Percentiles rank a stretch among this genome's conserved stretches.
These are phyloP conservation scores for Deilephila elpenor DNA, from an alignment of 2,888 invertebrate species.

Conservation along the genomic window DNA sequence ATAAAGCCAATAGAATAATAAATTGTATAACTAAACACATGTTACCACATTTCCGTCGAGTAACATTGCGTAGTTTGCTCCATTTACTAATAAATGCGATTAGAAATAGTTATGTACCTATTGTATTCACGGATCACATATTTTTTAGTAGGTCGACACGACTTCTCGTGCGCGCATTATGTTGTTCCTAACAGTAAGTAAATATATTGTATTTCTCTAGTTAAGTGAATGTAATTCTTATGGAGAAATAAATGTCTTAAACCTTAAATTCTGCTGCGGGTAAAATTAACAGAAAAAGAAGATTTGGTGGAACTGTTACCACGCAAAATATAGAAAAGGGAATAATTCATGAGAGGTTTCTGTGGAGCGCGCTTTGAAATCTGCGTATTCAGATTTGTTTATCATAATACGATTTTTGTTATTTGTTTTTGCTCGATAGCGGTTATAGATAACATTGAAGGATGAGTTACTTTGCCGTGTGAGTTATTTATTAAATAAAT, in stretches of 20 bases:
- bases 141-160: too few species aligned
- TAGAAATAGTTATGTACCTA: too few species aligned
- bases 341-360: slow-evolving; percentile 20
- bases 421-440: neutral
- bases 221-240: too few species aligned
- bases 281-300: slow-evolving; percentile 10
- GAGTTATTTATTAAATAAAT: neutral
- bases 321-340: slow-evolving; percentile 9
- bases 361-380: neutral
- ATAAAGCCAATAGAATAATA: neutral
- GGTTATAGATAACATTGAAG: neutral
- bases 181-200: too few species aligned
- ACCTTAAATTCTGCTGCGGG: slow-evolving; percentile 28
- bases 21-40: neutral
- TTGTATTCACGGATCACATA: too few species aligned
- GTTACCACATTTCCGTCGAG: neutral
- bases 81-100: slow-evolving; percentile 28
- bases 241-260: too few species aligned
- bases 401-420: slow-evolving; percentile 23
- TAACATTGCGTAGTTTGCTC: neutral
- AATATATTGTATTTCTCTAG: too few species aligned
- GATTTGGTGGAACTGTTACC: slow-evolving; percentile 20
- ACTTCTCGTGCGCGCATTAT: too few species aligned
- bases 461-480: neutral
- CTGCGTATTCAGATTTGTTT: slow-evolving; percentile 11